Evolutionary conservation across 2,888 invertebrate genomes (phyloP).

Genomic region (Patella ulyssiponensis): DNA sequence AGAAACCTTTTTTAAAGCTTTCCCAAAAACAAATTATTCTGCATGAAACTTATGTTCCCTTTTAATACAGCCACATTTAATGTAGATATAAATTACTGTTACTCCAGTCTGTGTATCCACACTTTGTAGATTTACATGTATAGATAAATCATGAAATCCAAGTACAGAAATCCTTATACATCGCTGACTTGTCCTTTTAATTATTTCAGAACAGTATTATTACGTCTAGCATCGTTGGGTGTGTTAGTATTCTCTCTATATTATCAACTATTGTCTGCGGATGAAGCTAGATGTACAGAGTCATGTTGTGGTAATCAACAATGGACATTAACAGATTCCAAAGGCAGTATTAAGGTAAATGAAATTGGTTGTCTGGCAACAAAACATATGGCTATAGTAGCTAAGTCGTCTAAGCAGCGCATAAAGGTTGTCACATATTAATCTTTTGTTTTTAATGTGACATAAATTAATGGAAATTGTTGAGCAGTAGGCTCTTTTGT

Average conservation of each 20-base stretch:
- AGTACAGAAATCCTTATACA: not conserved
- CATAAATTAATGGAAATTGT: not conserved
- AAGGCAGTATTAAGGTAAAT: conserved; percentile 53
- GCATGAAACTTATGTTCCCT: too few relatives aligned
- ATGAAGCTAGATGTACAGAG: conserved; percentile 20
- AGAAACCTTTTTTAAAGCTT: too few relatives aligned
- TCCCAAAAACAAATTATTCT: too few relatives aligned
- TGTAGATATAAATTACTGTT: not conserved
- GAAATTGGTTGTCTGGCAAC: too few relatives aligned
- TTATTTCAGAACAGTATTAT: conserved; percentile 72
- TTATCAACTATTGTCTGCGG: conserved; percentile 64
- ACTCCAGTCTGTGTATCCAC: not conserved
- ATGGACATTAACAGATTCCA: conserved; percentile 39
- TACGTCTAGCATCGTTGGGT: conserved; percentile 83
- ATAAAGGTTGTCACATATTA: too few relatives aligned
- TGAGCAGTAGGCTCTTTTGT: not conserved
- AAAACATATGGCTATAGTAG: too few relatives aligned
- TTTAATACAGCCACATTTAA: too few relatives aligned
- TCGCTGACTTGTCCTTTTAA: not conserved
- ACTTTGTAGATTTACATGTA: not conserved
- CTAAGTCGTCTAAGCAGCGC: too few relatives aligned
- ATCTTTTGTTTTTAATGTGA: too few relatives aligned
- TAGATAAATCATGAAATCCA: not conserved
- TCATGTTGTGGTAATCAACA: conserved; percentile 53
- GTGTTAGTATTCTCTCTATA: conserved; percentile 83